Conservation (phyloP, 2,113 vertebrate genomes). For the Zosterops japonicus region DNA sequence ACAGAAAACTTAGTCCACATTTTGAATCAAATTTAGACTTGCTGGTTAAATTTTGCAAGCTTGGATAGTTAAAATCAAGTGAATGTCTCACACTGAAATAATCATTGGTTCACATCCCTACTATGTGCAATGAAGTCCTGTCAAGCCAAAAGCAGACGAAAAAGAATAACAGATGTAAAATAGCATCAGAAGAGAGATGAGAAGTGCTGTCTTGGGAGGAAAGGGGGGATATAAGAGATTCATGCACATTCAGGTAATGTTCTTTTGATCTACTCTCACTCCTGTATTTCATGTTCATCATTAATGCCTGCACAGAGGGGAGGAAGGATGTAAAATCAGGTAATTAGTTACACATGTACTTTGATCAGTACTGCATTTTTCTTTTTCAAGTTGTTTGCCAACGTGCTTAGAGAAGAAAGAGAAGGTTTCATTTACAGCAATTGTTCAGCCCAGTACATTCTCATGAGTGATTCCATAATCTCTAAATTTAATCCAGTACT, state of each 20-base stretch:
- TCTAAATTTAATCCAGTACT: neutral
- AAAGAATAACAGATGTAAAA: conserved; percentile 11
- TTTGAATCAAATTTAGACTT: neutral
- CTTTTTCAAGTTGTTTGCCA: conserved; percentile 27
- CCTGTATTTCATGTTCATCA: neutral
- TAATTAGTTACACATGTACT: conserved; percentile 54
- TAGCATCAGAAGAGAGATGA: neutral
- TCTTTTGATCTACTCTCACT: conserved; percentile 51
- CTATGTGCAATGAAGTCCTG: neutral
- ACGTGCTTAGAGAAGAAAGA: neutral
- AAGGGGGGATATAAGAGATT: neutral
- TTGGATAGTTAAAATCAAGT: neutral
- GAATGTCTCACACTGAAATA: neutral
- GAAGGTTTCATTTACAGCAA: neutral
- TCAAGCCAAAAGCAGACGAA: neutral
- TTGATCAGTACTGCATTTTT: conserved; percentile 47
- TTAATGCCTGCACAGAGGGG: neutral
- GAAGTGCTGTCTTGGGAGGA: neutral
- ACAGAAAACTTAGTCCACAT: neutral
- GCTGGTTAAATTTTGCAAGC: neutral
- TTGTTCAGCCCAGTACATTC: neutral
- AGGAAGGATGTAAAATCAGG: neutral
- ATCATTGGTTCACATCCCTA: neutral
- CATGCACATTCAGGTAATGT: neutral
- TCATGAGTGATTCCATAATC: neutral